Conservation (phyloP, 2,113 vertebrate species). For the human region DNA sequence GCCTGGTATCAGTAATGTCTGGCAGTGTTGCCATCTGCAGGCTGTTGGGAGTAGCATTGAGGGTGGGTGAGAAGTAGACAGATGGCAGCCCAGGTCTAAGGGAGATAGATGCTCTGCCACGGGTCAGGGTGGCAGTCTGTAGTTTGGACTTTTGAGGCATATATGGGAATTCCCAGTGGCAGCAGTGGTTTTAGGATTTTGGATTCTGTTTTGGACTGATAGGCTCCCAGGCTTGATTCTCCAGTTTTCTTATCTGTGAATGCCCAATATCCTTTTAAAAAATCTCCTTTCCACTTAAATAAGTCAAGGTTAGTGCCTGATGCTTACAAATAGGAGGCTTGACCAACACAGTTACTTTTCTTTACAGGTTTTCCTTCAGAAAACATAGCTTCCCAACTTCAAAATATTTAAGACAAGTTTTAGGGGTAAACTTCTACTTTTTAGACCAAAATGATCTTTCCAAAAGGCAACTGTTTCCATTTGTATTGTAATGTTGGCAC, state of each 20-base stretch:
- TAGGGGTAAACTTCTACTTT: neutral
- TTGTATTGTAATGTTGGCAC: neutral
- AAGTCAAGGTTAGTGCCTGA: neutral
- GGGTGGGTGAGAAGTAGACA: neutral
- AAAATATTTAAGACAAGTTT: conserved; percentile 20
- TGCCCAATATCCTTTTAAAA: neutral
- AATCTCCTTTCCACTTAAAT: neutral
- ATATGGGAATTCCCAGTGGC: neutral
- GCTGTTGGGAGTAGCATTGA: neutral
- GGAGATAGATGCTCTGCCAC: neutral
- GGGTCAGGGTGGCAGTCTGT: neutral
- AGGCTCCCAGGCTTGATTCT: neutral
- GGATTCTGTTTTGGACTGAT: neutral
- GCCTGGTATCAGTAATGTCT: neutral
- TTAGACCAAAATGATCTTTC: neutral
- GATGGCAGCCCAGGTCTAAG: neutral
- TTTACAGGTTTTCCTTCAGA: neutral
- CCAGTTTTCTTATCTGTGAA: neutral
- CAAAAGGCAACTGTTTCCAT: neutral
- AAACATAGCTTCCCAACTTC: neutral
- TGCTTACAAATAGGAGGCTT: neutral
- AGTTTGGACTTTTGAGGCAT: neutral
- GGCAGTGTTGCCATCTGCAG: neutral
- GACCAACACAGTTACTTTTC: neutral
- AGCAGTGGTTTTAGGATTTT: neutral